Base-by-base conservation (phyloP, 2,888 invertebrate species). In the Gastrophysa polygoni region DNA sequence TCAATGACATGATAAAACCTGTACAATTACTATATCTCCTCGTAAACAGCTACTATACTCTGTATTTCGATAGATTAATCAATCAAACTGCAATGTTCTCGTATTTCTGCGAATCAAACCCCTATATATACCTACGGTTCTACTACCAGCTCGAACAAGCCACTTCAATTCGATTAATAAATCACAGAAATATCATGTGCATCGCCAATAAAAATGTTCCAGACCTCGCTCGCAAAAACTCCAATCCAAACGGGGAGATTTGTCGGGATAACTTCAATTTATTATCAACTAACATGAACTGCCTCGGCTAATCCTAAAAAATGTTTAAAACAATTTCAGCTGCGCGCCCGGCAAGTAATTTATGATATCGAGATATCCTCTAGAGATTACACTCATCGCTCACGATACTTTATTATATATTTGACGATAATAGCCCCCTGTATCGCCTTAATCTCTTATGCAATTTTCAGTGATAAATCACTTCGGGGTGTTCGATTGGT, bases 281-380 rank as follows among this genome's bases (percentile, higher is more conserved):
- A 50, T 50, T 50, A 50, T 50, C 50, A 50, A 50, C 50, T 29
- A 50, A 50, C 50, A 50, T 50, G 50, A 50, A 50, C 50, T 29
- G 17, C 29, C 16, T n/a, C 50, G 29, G 6, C 7, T 50, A 50
- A 50, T 50, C 50, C 50, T 17, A 18, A 50, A 50, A 50, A 50
- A 50, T 50, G 29, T 50, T 50, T 50, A 28, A 50, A 50, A 50
- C 50, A 50, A 50, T 50, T 50, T 50, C 8, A 50, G 28, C 50
- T 17, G 29, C 6, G 50, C 24, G n/a, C 32, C 24, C 29, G 17
- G 11, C 6, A 10, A 16, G 17, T 28, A 11, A 50, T 50, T 50
- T 50, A 50, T 50, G 17, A 50, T 24, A 50, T 21, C 50, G 29
- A 29, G 50, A 50, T 50, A 50, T 28, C 17, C 50, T 28, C 17